These are phyloP conservation scores for Leptocoma aspasia DNA, from an alignment of 2,113 vertebrate genomes.

Conservation along the genomic window DNA sequence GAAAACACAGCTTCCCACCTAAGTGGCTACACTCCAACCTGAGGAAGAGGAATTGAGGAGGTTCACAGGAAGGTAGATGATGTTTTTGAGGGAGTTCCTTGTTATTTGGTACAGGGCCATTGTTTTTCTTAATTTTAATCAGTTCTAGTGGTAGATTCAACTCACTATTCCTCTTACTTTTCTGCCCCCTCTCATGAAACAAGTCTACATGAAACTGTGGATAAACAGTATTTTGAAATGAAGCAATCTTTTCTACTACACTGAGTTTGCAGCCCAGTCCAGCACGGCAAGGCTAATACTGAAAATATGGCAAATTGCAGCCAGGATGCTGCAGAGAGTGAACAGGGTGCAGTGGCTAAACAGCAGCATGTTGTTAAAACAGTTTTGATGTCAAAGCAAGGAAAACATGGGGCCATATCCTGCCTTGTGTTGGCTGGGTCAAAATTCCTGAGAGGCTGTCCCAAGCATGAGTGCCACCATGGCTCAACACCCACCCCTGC, in stretches of 20 bases:
- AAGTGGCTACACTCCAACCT: neutral
- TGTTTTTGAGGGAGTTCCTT: neutral
- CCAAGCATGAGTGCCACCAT: neutral
- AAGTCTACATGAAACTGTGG: neutral
- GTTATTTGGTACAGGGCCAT: neutral
- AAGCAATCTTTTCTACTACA: neutral
- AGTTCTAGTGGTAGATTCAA: neutral
- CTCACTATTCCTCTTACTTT: neutral
- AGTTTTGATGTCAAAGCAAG: neutral
- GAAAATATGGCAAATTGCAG: neutral
- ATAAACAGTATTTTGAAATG: neutral
- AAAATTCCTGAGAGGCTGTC: neutral
- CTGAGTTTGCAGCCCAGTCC: neutral
- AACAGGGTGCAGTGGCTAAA: neutral
- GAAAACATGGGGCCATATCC: neutral
- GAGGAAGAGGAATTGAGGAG: neutral
- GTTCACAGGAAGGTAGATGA: neutral
- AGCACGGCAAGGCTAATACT: neutral
- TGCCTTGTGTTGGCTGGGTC: neutral
- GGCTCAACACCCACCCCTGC: neutral
- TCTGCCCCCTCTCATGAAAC: neutral
- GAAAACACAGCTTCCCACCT: neutral
- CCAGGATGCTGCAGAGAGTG: rapidly evolving
- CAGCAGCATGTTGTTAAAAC: neutral
- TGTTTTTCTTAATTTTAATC: neutral